These are phyloP conservation scores for Urechis unicinctus DNA, from an alignment of 2,888 invertebrate species.

Conservation along the genomic window DNA sequence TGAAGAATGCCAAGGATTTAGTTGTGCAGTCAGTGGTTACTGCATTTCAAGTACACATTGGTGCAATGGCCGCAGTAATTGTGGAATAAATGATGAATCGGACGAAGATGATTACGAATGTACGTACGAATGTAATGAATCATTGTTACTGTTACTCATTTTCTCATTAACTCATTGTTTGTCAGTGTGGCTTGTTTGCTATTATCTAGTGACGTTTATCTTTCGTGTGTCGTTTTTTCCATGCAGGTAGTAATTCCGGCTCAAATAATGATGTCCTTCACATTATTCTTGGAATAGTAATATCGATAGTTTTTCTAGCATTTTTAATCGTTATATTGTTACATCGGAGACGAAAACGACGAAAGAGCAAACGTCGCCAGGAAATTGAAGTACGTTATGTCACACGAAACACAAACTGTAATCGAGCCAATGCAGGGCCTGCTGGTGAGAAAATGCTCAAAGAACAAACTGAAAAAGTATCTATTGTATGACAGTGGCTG, in stretches of 20 bases:
- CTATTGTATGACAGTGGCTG: conserved; percentile 18
- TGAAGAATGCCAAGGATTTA: background rate
- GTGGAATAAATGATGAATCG: conserved; percentile 70
- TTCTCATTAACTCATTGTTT: too few species aligned
- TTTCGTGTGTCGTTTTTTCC: background rate
- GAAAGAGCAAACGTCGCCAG: conserved; percentile 16
- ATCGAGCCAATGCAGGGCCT: conserved; percentile 1
- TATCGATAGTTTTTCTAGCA: conserved; percentile 19
- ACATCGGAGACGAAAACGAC: conserved; percentile 16
- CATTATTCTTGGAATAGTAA: conserved; percentile 22
- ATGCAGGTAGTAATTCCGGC: conserved; percentile 6
- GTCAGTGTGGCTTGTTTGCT: too few species aligned
- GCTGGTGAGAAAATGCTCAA: conserved; percentile 15
- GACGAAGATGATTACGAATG: conserved; percentile 56
- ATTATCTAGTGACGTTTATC: too few species aligned
- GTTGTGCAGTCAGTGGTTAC: conserved; percentile 53
- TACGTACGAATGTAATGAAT: too few species aligned
- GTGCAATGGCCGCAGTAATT: conserved; percentile 77
- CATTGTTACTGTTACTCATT: too few species aligned
- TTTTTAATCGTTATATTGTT: conserved; percentile 22
- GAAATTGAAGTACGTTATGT: conserved; percentile 23
- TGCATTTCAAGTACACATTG: conserved; percentile 73
- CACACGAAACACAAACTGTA: conserved; percentile 12
- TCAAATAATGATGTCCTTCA: conserved; percentile 20
- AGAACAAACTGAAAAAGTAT: conserved; percentile 24